A percentile compares a stretch with the other conserved stretches of the same genome.
Evolutionary conservation across 2,113 vertebrate species (phyloP).

Genomic region (Elaphurus davidianus): DNA sequence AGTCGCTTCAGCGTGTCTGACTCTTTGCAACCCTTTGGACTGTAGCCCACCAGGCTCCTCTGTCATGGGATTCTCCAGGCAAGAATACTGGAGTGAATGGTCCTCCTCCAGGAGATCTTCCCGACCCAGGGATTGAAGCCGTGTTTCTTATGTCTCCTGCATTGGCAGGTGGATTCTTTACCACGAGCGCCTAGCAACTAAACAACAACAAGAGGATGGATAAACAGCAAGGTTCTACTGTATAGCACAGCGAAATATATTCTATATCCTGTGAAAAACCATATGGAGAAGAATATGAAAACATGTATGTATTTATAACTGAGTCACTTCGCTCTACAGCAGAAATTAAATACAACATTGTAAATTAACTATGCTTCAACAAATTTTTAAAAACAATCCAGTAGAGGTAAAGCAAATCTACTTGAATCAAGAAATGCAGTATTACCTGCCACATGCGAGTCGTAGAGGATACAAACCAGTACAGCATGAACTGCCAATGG

Average conservation of each 20-base stretch:
- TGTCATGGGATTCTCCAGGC: not conserved
- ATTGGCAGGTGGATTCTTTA: not conserved
- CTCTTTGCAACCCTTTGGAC: not conserved
- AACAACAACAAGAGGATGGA: not conserved
- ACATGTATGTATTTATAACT: not conserved
- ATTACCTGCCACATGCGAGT: not conserved
- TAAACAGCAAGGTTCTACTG: not conserved
- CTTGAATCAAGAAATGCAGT: not conserved
- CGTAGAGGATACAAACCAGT: not conserved
- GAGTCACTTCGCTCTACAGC: not conserved
- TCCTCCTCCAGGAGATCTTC: not conserved
- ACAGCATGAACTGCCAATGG: not conserved
- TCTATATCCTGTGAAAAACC: not conserved
- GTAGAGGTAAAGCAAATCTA: not conserved
- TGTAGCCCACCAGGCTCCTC: not conserved
- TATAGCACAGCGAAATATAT: not conserved
- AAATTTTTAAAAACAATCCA: not conserved
- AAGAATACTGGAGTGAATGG: not conserved
- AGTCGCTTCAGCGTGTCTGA: not conserved
- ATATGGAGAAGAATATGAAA: not conserved
- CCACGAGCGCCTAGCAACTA: not conserved
- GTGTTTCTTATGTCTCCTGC: not conserved
- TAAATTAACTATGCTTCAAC: not conserved
- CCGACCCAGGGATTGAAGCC: not conserved
- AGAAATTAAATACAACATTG: not conserved